Evolutionary conservation across 2,113 vertebrate genomes (phyloP), one percentile per base, ranked within the genome.

Genomic region (Ceuthmochares aereus): DNA sequence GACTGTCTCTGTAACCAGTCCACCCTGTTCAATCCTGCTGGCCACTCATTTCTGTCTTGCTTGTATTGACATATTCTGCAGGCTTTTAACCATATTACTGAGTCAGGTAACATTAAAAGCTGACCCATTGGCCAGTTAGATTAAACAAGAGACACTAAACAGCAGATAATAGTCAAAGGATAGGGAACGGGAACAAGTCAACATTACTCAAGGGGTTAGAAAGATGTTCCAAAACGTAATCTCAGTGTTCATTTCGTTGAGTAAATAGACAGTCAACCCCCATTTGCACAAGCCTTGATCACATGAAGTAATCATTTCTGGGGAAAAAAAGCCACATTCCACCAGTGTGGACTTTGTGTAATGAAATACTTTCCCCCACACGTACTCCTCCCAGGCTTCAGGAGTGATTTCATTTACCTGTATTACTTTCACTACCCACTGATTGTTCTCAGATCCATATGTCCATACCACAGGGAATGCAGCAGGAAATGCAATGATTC

Each of bases 131-230:
- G 54, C 60, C 54, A 68, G 70, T 58, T 64, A 75, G 56, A 90
- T 90, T 90, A 93, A 97, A 89, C 49, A 90, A 84, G 73, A 89
- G 72, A 87, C 58, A 51, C 90, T 29, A 37, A 94, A 86, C 60
- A 90, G 52, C 69, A 90, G 47, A 55, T 84, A 77, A 86, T 86
- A 88, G 64, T 49, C 76, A 86, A 90, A 80, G 85, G 64, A 52
- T 60, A 94, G 83, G 72, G 76, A 90, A 87, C 75, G 73, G 60
- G 93, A 94, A 82, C 86, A 81, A 96, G 79, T 93, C 85, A 93
- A 94, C 74, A 90, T 96, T 96, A 96, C 92, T 96, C 90, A 93
- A 82, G 90, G 66, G 68, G 56, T 78, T 84, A 92, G 93, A 54
- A 70, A 90, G 52, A 49, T 78, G 69, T 90, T 92, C 90, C 77